Conservation (phyloP, 2,113 vertebrate genomes). For the Pycnonotus jocosus region DNA sequence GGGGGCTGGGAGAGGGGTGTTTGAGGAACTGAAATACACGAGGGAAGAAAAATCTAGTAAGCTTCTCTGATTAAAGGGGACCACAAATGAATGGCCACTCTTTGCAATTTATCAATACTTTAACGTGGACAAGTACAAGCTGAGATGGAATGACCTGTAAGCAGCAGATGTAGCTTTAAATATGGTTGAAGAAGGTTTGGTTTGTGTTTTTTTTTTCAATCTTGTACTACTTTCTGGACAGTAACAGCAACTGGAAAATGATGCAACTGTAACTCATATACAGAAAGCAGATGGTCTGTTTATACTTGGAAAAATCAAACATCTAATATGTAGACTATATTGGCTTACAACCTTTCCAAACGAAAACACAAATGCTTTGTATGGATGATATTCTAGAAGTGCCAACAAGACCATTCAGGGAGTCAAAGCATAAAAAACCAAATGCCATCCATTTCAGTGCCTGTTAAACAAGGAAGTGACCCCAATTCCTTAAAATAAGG, state of each 20-base stretch:
- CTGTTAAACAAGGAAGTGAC: background rate
- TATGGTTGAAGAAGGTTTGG: background rate
- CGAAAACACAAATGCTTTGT: background rate
- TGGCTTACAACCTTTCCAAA: background rate
- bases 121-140: background rate
- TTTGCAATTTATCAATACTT: background rate
- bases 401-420: background rate
- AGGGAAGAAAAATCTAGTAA: background rate
- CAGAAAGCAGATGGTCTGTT: conserved; percentile 5
- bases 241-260: background rate
- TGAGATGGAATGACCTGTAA: background rate
- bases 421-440: background rate
- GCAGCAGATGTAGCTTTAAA: background rate
- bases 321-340: background rate
- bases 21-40: background rate
- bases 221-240: background rate
- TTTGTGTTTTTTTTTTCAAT: background rate
- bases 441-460: background rate
- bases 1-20: background rate
- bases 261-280: background rate
- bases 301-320: background rate
- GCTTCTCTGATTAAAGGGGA: background rate
- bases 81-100: background rate
- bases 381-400: background rate
- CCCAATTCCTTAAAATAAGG: background rate